Base-by-base conservation (phyloP, 2,888 invertebrate species). In the Caenorhabditis sp. region DNA sequence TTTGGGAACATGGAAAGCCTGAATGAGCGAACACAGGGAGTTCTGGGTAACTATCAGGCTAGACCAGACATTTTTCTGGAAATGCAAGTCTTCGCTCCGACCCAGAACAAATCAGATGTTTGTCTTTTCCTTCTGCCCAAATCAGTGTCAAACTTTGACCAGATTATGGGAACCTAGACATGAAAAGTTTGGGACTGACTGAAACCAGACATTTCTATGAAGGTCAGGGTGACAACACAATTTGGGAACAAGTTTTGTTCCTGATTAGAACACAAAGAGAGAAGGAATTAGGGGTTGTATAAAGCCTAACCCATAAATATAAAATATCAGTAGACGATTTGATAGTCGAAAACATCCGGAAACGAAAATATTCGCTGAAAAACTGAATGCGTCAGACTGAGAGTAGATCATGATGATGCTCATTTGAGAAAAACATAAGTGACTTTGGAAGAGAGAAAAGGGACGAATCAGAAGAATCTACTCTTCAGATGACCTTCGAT, bases 381-480 rank as follows among this genome's bases (percentile, higher is more conserved):
- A 64, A 28, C 26, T 28, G 51, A 31, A 31, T 51, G 35, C 68
- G 68, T 69, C 68, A 69, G 68, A 69, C 54, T 54, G 38, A n/a
- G n/a, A 56, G 51, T 47, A 44, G 47, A 44, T 47, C 26, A 47
- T 24, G 14, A 54, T 26, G 54, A 44, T 61, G 38, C 24, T 61
- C 22, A 22, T 22, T 44, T 22, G 8, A 38, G 28, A 22, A 61
- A 63, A 44, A 64, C 44, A 64, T 19, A 63, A 16, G 26, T 26
- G 63, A 24, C 26, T 44, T 47, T 64, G 44, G 16, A 24, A 24
- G 0, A 19, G 10, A 7, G 22, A 22, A 51, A 31, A 35, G 19
- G 19, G 38, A 10, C 28, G 49, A 66, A 51, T 49, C 64, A 64
- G 64, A 69, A 28, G 41, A 47, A 35, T 54, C 14, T 41, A 19